Base-by-base conservation (phyloP, 2,888 invertebrate species). In the Diarsia rubi region DNA sequence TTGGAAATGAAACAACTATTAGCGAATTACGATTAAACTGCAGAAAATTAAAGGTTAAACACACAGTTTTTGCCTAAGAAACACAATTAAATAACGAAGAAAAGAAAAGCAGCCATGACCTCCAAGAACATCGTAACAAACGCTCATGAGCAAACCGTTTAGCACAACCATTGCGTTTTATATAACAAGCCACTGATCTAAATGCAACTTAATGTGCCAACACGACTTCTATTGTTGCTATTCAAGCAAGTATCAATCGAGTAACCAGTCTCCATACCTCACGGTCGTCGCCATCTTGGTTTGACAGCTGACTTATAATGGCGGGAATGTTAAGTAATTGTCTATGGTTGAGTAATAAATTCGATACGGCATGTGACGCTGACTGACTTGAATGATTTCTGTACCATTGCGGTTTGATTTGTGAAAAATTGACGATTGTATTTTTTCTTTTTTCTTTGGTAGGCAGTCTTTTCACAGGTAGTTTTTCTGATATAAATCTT, bases 311-410 rank as follows among this genome's bases (percentile, higher is more conserved):
- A 91, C 90, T 89, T 87, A 90, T 89, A 90, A 91, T 91, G 91
- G 91, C 90, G 90, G 91, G 89, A 91, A 90, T 84, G 89, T 90
- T 89, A 90, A 87, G 91, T 90, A 91, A 91, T 92, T 92, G 90
- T 92, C 92, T 91, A 90, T 90, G 91, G 89, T 92, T 92, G 91
- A 90, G 91, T 91, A 92, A 92, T 87, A 91, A 88, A 91, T 92
- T 90, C 88, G 90, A 88, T 89, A 89, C 89, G 86, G 89, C 88
- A 81, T 88, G 89, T 85, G 90, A 89, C 89, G 88, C 71, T 82
- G 79, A 82, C 84, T 81, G 83, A 85, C 82, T 79, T 87, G 78
- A 87, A 87, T 84, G 84, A 88, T 87, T 86, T 85, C 82, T 83
- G 82, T 85, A 83, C 62, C 57, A 81, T 86, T 88, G 90, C 85